Percentiles rank a stretch among this genome's conserved stretches.
phyloP scores from a whole-genome alignment of 1,140 invertebrate species.

The Drosophila simulans region DNA sequence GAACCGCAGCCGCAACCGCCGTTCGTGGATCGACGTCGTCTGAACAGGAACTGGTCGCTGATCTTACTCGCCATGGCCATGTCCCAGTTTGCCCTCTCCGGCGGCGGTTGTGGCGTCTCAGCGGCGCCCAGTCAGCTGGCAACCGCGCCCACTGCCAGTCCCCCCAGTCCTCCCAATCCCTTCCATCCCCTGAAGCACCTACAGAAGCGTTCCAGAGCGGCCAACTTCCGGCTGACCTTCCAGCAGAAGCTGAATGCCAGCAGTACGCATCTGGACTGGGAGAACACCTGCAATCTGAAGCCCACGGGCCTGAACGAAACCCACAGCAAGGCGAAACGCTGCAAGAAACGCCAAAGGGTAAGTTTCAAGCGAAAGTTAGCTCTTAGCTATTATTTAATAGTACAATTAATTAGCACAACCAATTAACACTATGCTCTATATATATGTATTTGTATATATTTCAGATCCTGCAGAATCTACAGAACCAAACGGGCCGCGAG shows the following conservation, averaged over 20 bases:
- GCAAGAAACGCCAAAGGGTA: slow-evolving; percentile 48
- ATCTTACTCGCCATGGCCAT: slow-evolving; percentile 44
- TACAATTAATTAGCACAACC: background rate
- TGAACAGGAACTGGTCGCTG: slow-evolving; percentile 27
- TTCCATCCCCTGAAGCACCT: slow-evolving; percentile 10
- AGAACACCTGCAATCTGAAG: slow-evolving; percentile 49
- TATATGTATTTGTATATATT: background rate
- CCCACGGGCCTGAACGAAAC: slow-evolving; percentile 26
- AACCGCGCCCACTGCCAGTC: background rate
- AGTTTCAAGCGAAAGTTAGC: background rate
- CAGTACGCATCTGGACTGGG: slow-evolving; percentile 41
- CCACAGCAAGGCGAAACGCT: slow-evolving; percentile 12
- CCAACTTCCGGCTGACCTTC: slow-evolving; percentile 38
- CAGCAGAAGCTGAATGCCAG: slow-evolving; percentile 34
- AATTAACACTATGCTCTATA: background rate
- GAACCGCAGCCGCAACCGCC: slow-evolving; percentile 22
- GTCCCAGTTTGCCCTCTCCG: slow-evolving; percentile 34
- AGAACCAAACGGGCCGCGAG: slow-evolving; percentile 37
- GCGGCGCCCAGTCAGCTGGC: slow-evolving; percentile 1
- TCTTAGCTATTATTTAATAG: too few species aligned
- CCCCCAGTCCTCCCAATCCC: background rate
- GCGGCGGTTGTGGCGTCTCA: slow-evolving; percentile 6
- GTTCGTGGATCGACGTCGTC: slow-evolving; percentile 12
- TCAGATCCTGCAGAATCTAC: slow-evolving; percentile 42
- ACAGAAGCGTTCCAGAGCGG: slow-evolving; percentile 40